phyloP scores from a whole-genome alignment of 2,888 invertebrate genomes.

The Pogonocherus hispidulus region DNA sequence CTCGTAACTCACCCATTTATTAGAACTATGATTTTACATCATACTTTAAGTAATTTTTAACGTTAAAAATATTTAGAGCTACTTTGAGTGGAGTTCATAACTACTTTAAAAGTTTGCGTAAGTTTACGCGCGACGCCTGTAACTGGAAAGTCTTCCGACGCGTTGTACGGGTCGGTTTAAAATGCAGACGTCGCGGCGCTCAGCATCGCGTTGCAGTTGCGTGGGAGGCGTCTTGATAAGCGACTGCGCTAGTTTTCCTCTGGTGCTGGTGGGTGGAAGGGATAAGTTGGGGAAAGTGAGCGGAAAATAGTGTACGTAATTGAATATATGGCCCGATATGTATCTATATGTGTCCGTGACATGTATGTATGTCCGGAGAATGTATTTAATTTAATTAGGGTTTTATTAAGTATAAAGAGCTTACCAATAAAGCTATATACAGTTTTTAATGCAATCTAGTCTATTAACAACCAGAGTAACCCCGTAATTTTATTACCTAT shows the following conservation, averaged over 20 bases:
- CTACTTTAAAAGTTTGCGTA: conserved; percentile 34
- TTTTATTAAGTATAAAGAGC: not conserved
- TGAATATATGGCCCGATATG: conserved; percentile 23
- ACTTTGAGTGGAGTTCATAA: conserved; percentile 25
- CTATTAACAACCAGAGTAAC: too few relatives aligned
- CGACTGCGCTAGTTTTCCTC: conserved; percentile 51
- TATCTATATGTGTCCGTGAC: conserved; percentile 9
- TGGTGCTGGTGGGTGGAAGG: conserved; percentile 8
- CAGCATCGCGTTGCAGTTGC: conserved; percentile 56
- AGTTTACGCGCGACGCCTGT: conserved; percentile 16
- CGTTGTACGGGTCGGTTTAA: conserved; percentile 27
- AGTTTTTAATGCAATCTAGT: too few relatives aligned
- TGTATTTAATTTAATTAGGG: not conserved
- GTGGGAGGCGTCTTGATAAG: conserved; percentile 51
- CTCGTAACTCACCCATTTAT: conserved; percentile 45
- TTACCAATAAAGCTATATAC: not conserved
- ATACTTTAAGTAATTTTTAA: conserved; percentile 5
- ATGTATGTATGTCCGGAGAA: not conserved
- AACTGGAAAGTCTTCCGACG: conserved; percentile 18
- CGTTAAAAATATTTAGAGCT: conserved; percentile 8
- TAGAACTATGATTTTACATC: conserved; percentile 19
- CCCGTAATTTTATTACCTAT: too few relatives aligned
- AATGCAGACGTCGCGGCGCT: conserved; percentile 54
- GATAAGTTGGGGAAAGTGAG: conserved; percentile 32
- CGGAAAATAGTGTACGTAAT: conserved; percentile 26